These are phyloP conservation scores for Agonopterix alstromeriana DNA, from an alignment of 2,888 invertebrate genomes.

Conservation along the genomic window DNA sequence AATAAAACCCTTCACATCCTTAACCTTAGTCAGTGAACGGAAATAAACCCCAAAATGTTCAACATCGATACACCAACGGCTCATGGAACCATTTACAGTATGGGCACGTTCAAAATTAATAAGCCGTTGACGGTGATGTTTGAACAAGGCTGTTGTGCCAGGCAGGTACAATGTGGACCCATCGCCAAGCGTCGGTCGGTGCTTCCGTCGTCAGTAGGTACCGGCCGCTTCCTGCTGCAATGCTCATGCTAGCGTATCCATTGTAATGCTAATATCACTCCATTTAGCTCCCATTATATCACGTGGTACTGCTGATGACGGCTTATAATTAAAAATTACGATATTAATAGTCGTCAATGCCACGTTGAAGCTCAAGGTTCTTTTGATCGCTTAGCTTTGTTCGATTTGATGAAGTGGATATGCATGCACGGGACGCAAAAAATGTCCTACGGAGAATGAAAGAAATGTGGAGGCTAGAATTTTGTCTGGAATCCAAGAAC, in stretches of 20 bases:
- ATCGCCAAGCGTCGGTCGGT: slow-evolving; percentile 9
- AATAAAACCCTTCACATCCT: background rate
- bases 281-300: slow-evolving; percentile 32
- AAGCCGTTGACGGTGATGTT: background rate
- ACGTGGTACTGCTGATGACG: slow-evolving; percentile 11
- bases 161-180: background rate
- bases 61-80: background rate
- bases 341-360: background rate
- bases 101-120: slow-evolving; percentile 1
- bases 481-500: too few species aligned
- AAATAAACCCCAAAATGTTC: background rate
- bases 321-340: slow-evolving; percentile 1
- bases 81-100: slow-evolving; percentile 3
- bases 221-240: slow-evolving; percentile 8
- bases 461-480: too few species aligned
- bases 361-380: background rate
- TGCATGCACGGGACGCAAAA: too few species aligned
- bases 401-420: too few species aligned
- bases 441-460: too few species aligned
- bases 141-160: slow-evolving; percentile 1
- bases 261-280: slow-evolving; percentile 46
- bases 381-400: background rate
- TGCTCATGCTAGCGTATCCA: slow-evolving; percentile 5
- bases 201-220: slow-evolving; percentile 23
- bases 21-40: background rate